phyloP scores from a whole-genome alignment of 2,113 vertebrate species.

The Lampris incognitus region DNA sequence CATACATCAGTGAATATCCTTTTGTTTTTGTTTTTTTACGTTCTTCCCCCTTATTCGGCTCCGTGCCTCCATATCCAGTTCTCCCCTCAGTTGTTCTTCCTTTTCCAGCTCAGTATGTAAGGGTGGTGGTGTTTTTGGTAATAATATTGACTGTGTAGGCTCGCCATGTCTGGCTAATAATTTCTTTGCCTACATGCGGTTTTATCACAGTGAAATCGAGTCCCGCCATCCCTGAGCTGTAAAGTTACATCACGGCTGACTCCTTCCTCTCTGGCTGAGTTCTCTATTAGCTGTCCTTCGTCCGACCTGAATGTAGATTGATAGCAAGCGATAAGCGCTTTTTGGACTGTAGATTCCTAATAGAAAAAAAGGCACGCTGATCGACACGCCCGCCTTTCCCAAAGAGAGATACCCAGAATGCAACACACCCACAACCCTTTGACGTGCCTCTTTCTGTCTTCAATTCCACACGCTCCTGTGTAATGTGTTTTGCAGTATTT shows the following conservation, averaged over 20 bases:
- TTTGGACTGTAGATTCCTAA: not conserved
- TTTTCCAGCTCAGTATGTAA: slow-evolving; percentile 68
- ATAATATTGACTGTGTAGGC: slow-evolving; percentile 44
- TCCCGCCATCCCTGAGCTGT: slow-evolving; percentile 71
- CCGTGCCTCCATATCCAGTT: slow-evolving; percentile 48
- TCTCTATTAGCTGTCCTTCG: slow-evolving; percentile 72
- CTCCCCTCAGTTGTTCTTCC: slow-evolving; percentile 52
- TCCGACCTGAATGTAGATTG: slow-evolving; percentile 14
- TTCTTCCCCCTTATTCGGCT: slow-evolving; percentile 61
- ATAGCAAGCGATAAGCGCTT: not conserved
- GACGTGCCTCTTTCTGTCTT: not conserved
- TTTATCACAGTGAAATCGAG: slow-evolving; percentile 9
- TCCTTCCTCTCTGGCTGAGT: slow-evolving; percentile 80
- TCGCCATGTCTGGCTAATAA: slow-evolving; percentile 23
- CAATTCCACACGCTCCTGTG: slow-evolving; percentile 1
- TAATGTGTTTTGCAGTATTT: slow-evolving; percentile 6
- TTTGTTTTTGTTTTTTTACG: slow-evolving; percentile 54
- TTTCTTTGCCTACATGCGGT: slow-evolving; percentile 34
- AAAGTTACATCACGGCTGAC: slow-evolving; percentile 71
- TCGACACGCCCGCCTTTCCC: not conserved
- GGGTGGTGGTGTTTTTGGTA: slow-evolving; percentile 43
- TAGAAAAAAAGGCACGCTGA: slow-evolving; percentile 10
- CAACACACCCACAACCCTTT: not conserved
- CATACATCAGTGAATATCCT: slow-evolving; percentile 86
- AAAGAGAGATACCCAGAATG: not conserved